Percentiles rank a stretch among this genome's conserved stretches.
phyloP scores from a whole-genome alignment of 1,140 invertebrate species.

The Sycophila sp. region DNA sequence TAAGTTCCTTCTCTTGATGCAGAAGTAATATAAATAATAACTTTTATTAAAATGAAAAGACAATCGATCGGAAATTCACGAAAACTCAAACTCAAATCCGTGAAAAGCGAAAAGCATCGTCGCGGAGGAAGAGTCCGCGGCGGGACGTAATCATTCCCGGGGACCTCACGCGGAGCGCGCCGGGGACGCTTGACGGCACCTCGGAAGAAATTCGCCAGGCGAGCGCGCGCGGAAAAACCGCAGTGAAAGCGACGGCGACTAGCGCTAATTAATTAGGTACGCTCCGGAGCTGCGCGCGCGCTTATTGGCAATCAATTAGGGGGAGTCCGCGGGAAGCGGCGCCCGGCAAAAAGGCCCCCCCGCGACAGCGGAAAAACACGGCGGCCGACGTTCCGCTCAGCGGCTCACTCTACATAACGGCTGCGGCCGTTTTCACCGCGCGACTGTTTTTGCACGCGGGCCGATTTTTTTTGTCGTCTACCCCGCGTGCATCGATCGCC shows the following conservation, averaged over 20 bases:
- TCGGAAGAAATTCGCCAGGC: constrained; percentile 6
- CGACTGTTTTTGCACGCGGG: no score
- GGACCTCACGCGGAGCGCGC: no score
- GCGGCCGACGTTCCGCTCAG: not conserved
- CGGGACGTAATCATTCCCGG: no score
- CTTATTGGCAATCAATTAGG: constrained; percentile 53
- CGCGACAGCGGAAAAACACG: not conserved
- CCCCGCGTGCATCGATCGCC: not conserved
- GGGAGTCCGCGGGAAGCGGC: not conserved
- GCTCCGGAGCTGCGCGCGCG: constrained; percentile 15
- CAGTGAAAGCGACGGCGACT: constrained; percentile 44
- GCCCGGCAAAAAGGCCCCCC: not conserved
- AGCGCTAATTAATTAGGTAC: constrained; percentile 48
- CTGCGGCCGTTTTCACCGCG: not conserved
- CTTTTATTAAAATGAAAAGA: no score
- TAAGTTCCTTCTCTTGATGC: no score
- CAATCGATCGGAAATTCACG: no score
- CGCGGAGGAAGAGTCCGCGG: no score
- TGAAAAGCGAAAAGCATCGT: no score
- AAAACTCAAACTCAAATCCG: no score
- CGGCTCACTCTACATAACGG: no score
- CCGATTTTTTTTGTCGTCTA: not conserved
- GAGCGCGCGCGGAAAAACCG: constrained; percentile 7
- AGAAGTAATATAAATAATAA: no score
- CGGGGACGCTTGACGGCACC: no score